These are phyloP conservation scores for Argyrosomus regius DNA, from an alignment of 2,797 vertebrate species.

Conservation along the genomic window DNA sequence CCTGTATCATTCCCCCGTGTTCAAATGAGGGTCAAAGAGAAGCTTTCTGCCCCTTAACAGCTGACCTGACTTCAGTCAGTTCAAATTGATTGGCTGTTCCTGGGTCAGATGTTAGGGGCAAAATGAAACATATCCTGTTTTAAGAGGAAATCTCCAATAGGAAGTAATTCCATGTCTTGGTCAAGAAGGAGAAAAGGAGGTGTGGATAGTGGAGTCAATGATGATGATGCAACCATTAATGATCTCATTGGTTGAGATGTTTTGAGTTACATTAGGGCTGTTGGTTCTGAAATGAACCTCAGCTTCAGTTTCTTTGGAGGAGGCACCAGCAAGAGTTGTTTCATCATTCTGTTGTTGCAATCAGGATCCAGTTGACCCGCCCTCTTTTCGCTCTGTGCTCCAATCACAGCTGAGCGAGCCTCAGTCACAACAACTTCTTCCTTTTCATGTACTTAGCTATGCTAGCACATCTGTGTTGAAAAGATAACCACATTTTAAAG, in stretches of 20 bases:
- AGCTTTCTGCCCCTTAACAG: slow-evolving; percentile 7
- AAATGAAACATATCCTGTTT: slow-evolving; percentile 5
- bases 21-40: slow-evolving; percentile 1
- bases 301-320: too few species aligned
- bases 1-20: not conserved
- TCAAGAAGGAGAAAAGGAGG: slow-evolving; percentile 7
- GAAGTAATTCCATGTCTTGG: not conserved
- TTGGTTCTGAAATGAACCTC: too few species aligned
- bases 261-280: too few species aligned
- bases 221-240: not conserved
- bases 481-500: too few species aligned
- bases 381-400: too few species aligned
- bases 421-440: too few species aligned
- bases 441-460: too few species aligned
- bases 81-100: not conserved
- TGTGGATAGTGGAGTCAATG: not conserved
- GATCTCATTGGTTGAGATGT: slow-evolving; percentile 11
- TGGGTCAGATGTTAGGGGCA: slow-evolving; percentile 1
- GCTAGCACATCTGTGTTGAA: too few species aligned
- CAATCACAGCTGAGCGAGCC: too few species aligned
- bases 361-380: not conserved
- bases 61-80: slow-evolving; percentile 9
- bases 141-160: slow-evolving; percentile 1
- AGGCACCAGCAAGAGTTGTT: not conserved
- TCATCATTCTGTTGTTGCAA: not conserved